Conservation (phyloP, 2,113 vertebrate species). For the Mirza zaza region DNA sequence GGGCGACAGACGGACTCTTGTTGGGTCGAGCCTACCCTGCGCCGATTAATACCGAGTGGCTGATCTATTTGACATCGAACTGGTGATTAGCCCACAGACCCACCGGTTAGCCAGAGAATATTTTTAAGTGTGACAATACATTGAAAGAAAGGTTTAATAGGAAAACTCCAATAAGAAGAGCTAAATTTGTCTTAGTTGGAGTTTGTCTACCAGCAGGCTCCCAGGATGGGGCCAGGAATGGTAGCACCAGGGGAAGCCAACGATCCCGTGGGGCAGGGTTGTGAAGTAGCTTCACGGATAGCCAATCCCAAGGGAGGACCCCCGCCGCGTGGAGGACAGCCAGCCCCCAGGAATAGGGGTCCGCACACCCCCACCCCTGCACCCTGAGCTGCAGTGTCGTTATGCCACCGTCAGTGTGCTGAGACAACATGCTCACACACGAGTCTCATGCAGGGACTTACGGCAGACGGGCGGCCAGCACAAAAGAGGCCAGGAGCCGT, state of each 20-base stretch:
- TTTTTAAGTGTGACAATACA: background rate
- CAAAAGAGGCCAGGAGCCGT: background rate
- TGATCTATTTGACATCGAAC: background rate
- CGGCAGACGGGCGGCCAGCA: background rate
- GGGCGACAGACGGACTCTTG: background rate
- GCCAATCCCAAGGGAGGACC: background rate
- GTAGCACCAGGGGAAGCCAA: background rate
- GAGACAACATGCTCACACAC: background rate
- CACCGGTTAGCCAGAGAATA: background rate
- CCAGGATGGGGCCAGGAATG: background rate
- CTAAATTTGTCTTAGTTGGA: background rate
- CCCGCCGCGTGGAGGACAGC: background rate
- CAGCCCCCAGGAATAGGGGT: background rate
- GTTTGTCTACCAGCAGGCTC: background rate
- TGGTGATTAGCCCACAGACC: background rate
- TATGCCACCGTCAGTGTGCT: background rate
- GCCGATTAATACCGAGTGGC: background rate
- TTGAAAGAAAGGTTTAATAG: background rate
- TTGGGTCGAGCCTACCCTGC: background rate
- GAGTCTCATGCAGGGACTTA: background rate
- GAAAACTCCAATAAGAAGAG: background rate
- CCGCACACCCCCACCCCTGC: background rate
- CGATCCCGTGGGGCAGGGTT: background rate
- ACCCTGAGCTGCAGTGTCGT: background rate
- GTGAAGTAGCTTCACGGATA: background rate